Evolutionary conservation across 1,140 invertebrate species (phyloP), one percentile per base, ranked within the genome.

Genomic region (Macrobrachium nipponense): DNA sequence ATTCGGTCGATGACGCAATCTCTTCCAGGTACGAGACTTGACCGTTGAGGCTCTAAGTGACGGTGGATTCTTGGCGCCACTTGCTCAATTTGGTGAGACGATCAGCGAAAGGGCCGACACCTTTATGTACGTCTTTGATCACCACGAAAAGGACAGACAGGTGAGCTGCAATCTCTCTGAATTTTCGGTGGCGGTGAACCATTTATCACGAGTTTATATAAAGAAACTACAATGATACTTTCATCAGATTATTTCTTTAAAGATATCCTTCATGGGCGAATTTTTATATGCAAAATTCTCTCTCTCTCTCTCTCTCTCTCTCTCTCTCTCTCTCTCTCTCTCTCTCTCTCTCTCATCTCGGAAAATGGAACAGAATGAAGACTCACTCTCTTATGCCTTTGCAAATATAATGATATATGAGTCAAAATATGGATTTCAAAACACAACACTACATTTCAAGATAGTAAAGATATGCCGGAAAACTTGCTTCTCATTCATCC

Each of bases 41-140:
- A 96, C 98, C 0, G 95, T 99, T 10, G 95, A 97, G 36, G 96
- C 98, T 3, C 91, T 99, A 0, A 97, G 97, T 76, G 98, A 99
- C 90, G 97, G 96, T 0, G 95, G 97, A 89, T 96, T 96, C 90
- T 95, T 97, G 2, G 96, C 96, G 0, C 96, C 96, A 0, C 92
- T 97, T 14, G 78, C 60, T 43, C 27, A 64, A 43, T 86, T 86
- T 36, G 84, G 84, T 23, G 77, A 86, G 68, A 86, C 78, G 5
- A 70, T 86, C 66, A 86, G 84, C 59, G 78, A 59, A 2, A 95
- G 96, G 3, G 95, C 96, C 85, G 95, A 95, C 0, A 96, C 95
- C 0, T 96, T 97, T 90, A 93, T 96, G 78, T 93, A 86, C 68
- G 84, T 86, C 27, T 86, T 68, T 62, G 78, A 59, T 18, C 84